A percentile compares a stretch with the other conserved stretches of the same genome.
Evolutionary conservation across 2,888 invertebrate species (phyloP).

Genomic region (Torymus tubicola): DNA sequence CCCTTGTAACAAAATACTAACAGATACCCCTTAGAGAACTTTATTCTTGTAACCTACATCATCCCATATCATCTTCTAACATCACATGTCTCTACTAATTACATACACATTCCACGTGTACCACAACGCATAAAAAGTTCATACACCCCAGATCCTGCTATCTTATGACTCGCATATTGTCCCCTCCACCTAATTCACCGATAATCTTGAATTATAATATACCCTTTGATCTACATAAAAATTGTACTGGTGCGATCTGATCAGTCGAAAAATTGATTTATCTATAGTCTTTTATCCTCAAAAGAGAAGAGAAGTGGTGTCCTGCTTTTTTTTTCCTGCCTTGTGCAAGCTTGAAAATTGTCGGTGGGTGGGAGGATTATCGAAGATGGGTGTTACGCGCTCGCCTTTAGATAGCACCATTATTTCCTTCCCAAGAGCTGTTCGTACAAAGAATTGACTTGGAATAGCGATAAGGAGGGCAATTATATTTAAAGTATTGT

Average conservation of each 20-base stretch:
- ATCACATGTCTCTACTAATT: too few species aligned
- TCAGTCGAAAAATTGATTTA: conserved; percentile 43
- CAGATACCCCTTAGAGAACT: too few species aligned
- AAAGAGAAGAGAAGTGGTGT: not conserved
- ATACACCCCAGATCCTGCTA: not conserved
- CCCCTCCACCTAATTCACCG: too few species aligned
- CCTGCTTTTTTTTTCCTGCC: not conserved
- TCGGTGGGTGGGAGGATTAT: conserved; percentile 7
- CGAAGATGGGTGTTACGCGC: conserved; percentile 5
- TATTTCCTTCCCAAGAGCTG: conserved; percentile 21
- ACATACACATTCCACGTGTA: too few species aligned
- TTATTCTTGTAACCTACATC: too few species aligned
- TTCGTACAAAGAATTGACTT: not conserved
- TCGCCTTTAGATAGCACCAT: conserved; percentile 21
- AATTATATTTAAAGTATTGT: too few species aligned
- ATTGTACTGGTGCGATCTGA: not conserved
- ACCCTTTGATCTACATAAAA: conserved; percentile 36
- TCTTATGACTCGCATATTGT: not conserved
- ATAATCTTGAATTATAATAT: conserved; percentile 15
- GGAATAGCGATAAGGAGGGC: too few species aligned
- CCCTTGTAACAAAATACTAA: too few species aligned
- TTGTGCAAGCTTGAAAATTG: conserved; percentile 16
- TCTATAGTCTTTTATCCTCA: not conserved
- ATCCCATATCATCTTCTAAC: too few species aligned
- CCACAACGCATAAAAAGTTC: too few species aligned